Conservation (phyloP, 2,797 vertebrate species). For the Sebastes hubbsi region DNA sequence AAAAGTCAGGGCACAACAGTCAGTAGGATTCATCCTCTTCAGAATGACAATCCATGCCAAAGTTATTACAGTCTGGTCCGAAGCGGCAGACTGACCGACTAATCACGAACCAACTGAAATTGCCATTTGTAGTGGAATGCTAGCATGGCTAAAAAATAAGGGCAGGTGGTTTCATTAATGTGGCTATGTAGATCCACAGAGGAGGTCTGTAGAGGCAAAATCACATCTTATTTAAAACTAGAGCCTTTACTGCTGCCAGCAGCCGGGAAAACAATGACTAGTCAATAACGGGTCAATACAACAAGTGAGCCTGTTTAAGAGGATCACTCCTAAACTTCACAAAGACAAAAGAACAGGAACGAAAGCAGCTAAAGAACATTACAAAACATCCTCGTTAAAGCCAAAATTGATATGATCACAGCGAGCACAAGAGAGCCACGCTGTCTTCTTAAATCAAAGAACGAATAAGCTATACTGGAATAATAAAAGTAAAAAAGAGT, state of each 20-base stretch:
- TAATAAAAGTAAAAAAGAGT: not conserved
- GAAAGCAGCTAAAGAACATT: not conserved
- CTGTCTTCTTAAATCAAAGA: constrained; percentile 14
- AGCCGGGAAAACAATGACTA: constrained; percentile 26
- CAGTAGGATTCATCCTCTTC: not conserved
- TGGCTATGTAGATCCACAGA: constrained; percentile 13
- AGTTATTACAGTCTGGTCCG: not conserved
- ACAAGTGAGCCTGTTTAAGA: constrained; percentile 45
- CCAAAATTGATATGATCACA: constrained; percentile 13
- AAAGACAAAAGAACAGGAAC: constrained; percentile 12
- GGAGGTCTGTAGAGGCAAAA: constrained; percentile 1
- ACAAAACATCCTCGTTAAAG: constrained; percentile 19
- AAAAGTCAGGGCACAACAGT: not conserved
- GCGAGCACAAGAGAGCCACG: not conserved
- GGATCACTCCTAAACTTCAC: constrained; percentile 36
- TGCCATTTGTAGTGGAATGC: not conserved
- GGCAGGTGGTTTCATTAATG: constrained; percentile 12
- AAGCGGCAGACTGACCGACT: not conserved
- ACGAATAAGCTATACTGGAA: constrained; percentile 7
- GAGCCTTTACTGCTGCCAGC: constrained; percentile 20
- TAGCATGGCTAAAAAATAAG: not conserved
- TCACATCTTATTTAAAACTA: constrained; percentile 32
- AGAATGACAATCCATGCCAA: not conserved
- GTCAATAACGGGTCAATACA: constrained; percentile 54
- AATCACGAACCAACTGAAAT: not conserved